Base-by-base conservation (phyloP, 2,888 invertebrate species). In the Parnassius glacialis region DNA sequence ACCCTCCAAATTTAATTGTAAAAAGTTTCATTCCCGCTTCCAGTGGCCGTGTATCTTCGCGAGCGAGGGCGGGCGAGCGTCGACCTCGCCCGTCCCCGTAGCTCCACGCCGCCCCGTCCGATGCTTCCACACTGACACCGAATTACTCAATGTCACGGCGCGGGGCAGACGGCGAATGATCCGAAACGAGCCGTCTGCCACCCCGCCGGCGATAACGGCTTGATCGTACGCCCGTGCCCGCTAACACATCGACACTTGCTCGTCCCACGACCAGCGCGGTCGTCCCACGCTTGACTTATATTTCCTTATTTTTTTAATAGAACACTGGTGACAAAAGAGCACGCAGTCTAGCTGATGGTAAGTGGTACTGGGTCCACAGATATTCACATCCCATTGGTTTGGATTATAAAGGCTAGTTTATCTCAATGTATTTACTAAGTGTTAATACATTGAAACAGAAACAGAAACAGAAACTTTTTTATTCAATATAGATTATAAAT, bases 21-120 rank as follows among this genome's bases (percentile, higher is more conserved):
- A 34, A 34, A 34, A 13, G 45, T 48, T 45, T 12, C 11, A n/a
- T 2, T 12, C 7, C n/a, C 12, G 7, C 12, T 45, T 53, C 54
- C 41, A 52, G 52, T 10, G 43, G 54, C 54, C 16, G 13, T 11
- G 3, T 47, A 16, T 55, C 16, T 16, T 20, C 48, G 42, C 10
- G 52, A 44, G 34, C 34, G 51, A 45, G 47, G 57, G 57, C 61
- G 65, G 60, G 58, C 60, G 64, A 55, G 63, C 60, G 64, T 54
- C 67, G 68, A 48, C 48, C 48, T 13, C 48, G 10, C 13, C 48
- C 16, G 59, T n/a, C 64, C 64, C 59, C 67, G 66, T 58, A 7
- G 34, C 34, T 34, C 54, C 64, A 64, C 57, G 52, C 42, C 52
- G 48, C 52, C 13, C 43, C 20, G 51, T 12, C 34, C 56, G 52